A percentile compares a stretch with the other conserved stretches of the same genome.
Evolutionary conservation across 2,113 vertebrate species (phyloP).

Genomic region (Ascaphus truei): DNA sequence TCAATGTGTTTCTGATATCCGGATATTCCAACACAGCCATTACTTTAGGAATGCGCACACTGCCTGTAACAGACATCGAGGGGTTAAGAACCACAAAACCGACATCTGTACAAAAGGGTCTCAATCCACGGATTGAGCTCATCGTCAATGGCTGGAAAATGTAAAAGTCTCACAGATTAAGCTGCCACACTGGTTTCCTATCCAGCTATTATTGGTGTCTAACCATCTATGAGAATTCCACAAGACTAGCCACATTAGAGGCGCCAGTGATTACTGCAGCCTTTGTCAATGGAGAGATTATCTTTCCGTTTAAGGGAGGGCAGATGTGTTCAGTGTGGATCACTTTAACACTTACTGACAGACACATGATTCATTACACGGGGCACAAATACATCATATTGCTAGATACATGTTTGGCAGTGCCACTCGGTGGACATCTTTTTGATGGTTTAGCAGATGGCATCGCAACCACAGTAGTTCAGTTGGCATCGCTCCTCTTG

Average conservation of each 20-base stretch:
- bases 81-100: neutral
- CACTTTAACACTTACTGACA: constrained; percentile 3
- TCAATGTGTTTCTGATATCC: too few species aligned
- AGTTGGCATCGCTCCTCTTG: too few species aligned
- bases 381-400: neutral
- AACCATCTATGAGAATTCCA: constrained; percentile 67
- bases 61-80: neutral
- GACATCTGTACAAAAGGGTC: neutral
- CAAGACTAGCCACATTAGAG: constrained; percentile 56
- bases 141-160: constrained; percentile 13
- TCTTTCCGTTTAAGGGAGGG: neutral
- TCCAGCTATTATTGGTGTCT: constrained; percentile 71
- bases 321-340: neutral
- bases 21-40: too few species aligned
- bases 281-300: constrained; percentile 58
- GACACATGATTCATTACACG: neutral
- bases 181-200: constrained; percentile 30
- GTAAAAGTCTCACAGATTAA: constrained; percentile 38
- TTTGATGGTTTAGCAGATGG: too few species aligned
- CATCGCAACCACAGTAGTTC: too few species aligned
- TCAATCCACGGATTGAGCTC: rapidly evolving
- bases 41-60: too few species aligned
- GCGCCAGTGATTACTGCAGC: constrained; percentile 42
- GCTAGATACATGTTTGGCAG: too few species aligned
- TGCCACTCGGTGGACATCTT: too few species aligned